Conservation (phyloP, 1,140 invertebrate genomes). For the Tetraneura akinire region DNA sequence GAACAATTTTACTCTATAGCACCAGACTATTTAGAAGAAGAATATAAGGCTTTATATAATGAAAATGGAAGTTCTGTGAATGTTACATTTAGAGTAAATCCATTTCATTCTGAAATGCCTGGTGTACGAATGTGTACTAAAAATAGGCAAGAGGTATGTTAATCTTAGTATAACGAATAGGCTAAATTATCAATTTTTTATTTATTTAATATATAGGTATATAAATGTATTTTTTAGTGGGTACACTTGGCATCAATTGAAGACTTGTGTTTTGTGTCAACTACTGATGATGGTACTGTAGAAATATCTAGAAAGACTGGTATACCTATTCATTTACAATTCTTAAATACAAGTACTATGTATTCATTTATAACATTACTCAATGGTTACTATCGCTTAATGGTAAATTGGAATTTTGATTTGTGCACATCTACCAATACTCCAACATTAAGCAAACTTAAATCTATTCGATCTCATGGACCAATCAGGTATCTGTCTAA, state of each 20-base stretch:
- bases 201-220: no score
- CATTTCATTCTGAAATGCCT: conserved; percentile 69
- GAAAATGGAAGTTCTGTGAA: conserved; percentile 65
- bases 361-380: conserved; percentile 81
- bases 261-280: conserved; percentile 77
- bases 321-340: conserved; percentile 75
- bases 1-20: conserved; percentile 75
- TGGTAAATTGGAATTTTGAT: conserved; percentile 87
- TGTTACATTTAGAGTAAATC: conserved; percentile 65
- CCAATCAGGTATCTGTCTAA: conserved; percentile 74
- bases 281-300: conserved; percentile 68
- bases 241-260: conserved; percentile 76
- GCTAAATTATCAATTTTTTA: background rate
- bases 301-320: conserved; percentile 78
- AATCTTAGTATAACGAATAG: background rate
- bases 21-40: conserved; percentile 78
- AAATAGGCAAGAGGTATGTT: conserved; percentile 65
- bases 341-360: conserved; percentile 64
- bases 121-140: conserved; percentile 67
- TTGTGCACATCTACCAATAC: conserved; percentile 77
- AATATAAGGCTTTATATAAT: conserved; percentile 70
- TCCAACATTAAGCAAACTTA: conserved; percentile 74
- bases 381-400: conserved; percentile 85
- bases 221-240: conserved; percentile 69
- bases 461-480: conserved; percentile 79